Evolutionary conservation across 2,888 invertebrate species (phyloP).

Genomic region (Chymomyza caudatula): DNA sequence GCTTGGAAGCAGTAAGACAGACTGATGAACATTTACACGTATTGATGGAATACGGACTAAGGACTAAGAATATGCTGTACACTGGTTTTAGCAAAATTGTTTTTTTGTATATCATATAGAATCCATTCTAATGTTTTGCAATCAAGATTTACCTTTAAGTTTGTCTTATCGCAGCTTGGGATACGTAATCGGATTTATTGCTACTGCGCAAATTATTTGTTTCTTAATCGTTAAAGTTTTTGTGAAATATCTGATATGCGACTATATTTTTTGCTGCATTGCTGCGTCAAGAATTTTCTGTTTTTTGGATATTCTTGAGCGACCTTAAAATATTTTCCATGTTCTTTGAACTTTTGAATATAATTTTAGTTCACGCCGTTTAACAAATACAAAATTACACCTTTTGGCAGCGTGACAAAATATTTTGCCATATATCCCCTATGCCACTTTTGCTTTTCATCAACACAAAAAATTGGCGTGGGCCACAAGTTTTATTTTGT

Average conservation of each 20-base stretch:
- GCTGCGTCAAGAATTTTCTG: not conserved
- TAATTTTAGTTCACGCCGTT: not conserved
- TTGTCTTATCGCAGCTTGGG: not conserved
- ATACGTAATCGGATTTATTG: not conserved
- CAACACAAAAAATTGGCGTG: not conserved
- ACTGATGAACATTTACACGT: not conserved
- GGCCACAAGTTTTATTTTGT: not conserved
- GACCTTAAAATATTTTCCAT: conserved; percentile 1
- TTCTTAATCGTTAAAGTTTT: not conserved
- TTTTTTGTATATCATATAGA: no score
- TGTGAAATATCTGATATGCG: no score
- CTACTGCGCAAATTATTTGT: conserved; percentile 54
- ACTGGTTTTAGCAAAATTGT: not conserved
- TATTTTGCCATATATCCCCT: not conserved
- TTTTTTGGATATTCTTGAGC: not conserved
- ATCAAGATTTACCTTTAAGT: not conserved
- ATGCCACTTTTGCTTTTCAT: not conserved
- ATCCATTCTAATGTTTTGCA: no score
- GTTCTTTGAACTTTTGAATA: not conserved
- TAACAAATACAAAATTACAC: not conserved
- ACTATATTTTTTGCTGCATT: not conserved
- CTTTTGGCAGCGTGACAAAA: conserved; percentile 4
- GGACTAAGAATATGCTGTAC: not conserved
- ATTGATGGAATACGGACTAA: not conserved
- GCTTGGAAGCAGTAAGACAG: not conserved